Conservation (phyloP, 2,113 vertebrate species). For the pig (Sus scrofa) region T2T-Sscrofa CM000812.6:123162001-123162500, state of each 20-base stretch:
- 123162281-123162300: neutral
- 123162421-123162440: neutral
- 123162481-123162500: neutral
- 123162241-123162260: neutral
- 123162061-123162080: neutral
- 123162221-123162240: neutral
- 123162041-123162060: neutral
- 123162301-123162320: neutral
- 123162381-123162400: neutral
- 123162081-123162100: neutral
- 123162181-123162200: neutral
- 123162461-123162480: neutral
- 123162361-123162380: neutral
- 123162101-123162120: conserved; percentile 57
- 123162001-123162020: neutral
- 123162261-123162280: conserved; percentile 7
- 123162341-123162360: neutral
- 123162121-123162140: neutral
- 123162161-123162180: neutral
- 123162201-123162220: neutral
- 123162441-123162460: neutral
- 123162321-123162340: neutral
- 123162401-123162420: neutral
- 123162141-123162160: neutral
- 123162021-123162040: conserved; percentile 32